phyloP scores from a whole-genome alignment of 2,797 vertebrate genomes.

The Pangasius sanitwongsei region DNA sequence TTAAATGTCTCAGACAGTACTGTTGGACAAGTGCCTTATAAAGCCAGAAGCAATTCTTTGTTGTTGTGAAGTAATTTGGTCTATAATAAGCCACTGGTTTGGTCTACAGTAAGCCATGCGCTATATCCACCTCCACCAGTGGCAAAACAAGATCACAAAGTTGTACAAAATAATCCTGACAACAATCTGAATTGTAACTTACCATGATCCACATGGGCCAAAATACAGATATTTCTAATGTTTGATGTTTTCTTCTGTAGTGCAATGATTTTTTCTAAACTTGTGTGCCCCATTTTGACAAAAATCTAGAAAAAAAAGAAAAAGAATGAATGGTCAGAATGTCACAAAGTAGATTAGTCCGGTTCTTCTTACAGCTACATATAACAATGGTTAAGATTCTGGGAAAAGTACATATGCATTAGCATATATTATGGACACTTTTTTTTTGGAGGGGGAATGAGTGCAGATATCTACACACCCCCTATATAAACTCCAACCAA shows the following conservation, averaged over 20 bases:
- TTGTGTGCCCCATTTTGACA: slow-evolving; percentile 77
- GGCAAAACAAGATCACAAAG: neutral
- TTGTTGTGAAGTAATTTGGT: neutral
- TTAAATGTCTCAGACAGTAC: neutral
- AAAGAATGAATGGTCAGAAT: neutral
- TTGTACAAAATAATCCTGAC: neutral
- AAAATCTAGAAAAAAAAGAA: slow-evolving; percentile 3
- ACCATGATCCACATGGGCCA: slow-evolving; percentile 97
- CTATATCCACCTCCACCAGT: neutral
- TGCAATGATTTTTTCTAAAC: slow-evolving; percentile 78
- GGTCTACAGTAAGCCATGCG: neutral
- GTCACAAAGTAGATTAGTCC: neutral
- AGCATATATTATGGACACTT: too few species aligned
- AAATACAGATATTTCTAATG: slow-evolving; percentile 91
- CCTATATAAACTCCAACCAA: too few species aligned
- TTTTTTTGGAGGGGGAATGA: too few species aligned
- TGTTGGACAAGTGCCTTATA: neutral
- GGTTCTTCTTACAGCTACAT: neutral
- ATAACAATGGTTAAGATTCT: neutral
- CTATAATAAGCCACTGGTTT: neutral
- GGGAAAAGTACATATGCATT: neutral
- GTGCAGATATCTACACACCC: too few species aligned
- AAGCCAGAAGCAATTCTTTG: neutral
- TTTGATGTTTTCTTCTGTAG: slow-evolving; percentile 85
- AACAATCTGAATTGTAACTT: slow-evolving; percentile 53